Conservation (phyloP, 1,140 invertebrate species). For the Mamestra configurata region DNA sequence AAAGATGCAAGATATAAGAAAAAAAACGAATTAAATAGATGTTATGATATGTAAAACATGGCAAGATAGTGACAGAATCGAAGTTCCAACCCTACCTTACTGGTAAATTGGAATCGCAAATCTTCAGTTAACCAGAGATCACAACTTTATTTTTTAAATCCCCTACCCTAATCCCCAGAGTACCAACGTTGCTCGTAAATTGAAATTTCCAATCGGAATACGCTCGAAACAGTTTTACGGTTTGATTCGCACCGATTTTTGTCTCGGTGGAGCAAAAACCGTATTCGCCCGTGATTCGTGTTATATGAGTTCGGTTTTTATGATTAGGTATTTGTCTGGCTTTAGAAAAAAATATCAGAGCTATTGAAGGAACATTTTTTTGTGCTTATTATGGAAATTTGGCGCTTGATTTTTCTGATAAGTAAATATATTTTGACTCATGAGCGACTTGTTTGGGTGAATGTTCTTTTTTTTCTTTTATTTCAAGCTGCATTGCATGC, state of each 20-base stretch:
- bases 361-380: not conserved
- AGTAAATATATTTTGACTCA: too few species aligned
- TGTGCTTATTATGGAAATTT: not conserved
- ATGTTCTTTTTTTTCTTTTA: too few species aligned
- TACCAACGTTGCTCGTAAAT: conserved; percentile 7
- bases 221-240: conserved; percentile 30
- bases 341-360: not conserved
- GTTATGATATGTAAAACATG: not conserved
- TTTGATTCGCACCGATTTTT: conserved; percentile 22
- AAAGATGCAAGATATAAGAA: too few species aligned
- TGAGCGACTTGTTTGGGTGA: too few species aligned
- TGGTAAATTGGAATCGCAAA: conserved; percentile 12
- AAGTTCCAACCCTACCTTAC: not conserved
- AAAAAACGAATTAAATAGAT: too few species aligned
- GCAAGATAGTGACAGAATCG: too few species aligned
- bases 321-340: not conserved
- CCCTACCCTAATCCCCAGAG: conserved; percentile 5
- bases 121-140: conserved; percentile 15
- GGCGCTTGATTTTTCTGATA: too few species aligned
- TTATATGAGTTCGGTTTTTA: conserved; percentile 11
- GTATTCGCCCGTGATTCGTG: not conserved
- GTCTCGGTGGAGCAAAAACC: conserved; percentile 13
- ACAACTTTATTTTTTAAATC: conserved; percentile 28
- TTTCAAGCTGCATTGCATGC: too few species aligned
- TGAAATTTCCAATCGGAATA: conserved; percentile 35